Evolutionary conservation across 2,888 invertebrate genomes (phyloP).

Genomic region (Tetropium fuscum): DNA sequence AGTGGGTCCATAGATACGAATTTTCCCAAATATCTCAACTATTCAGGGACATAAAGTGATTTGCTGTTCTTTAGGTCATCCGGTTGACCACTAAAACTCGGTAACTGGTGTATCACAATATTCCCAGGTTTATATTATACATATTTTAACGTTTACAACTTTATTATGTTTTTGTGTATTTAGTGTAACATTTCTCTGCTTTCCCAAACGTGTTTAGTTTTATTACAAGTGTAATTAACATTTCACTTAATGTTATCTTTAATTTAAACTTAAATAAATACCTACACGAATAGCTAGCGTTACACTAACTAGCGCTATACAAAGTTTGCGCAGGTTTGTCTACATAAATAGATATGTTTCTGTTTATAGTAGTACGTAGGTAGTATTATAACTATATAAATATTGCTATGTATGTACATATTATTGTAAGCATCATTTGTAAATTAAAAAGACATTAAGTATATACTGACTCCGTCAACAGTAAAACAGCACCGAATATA

Average conservation of each 20-base stretch:
- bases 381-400: too few relatives aligned
- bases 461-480: too few relatives aligned
- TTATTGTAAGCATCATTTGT: too few relatives aligned
- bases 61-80: slow-evolving; percentile 9
- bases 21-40: slow-evolving; percentile 25
- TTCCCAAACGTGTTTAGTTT: slow-evolving; percentile 3
- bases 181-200: not conserved
- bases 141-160: slow-evolving; percentile 3
- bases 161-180: slow-evolving; percentile 4
- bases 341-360: too few relatives aligned
- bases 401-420: too few relatives aligned
- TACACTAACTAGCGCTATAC: too few relatives aligned
- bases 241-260: not conserved
- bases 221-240: slow-evolving; percentile 5
- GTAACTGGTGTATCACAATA: slow-evolving; percentile 9
- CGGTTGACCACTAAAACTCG: slow-evolving; percentile 17
- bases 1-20: slow-evolving; percentile 18
- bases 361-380: too few relatives aligned
- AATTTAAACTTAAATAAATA: not conserved
- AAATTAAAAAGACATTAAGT: too few relatives aligned
- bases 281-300: too few relatives aligned
- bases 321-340: too few relatives aligned
- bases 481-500: too few relatives aligned
- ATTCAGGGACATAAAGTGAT: slow-evolving; percentile 25
- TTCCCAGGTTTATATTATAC: slow-evolving; percentile 10